Base-by-base conservation (phyloP, 2,797 vertebrate genomes). In the Hydrophis major region DNA sequence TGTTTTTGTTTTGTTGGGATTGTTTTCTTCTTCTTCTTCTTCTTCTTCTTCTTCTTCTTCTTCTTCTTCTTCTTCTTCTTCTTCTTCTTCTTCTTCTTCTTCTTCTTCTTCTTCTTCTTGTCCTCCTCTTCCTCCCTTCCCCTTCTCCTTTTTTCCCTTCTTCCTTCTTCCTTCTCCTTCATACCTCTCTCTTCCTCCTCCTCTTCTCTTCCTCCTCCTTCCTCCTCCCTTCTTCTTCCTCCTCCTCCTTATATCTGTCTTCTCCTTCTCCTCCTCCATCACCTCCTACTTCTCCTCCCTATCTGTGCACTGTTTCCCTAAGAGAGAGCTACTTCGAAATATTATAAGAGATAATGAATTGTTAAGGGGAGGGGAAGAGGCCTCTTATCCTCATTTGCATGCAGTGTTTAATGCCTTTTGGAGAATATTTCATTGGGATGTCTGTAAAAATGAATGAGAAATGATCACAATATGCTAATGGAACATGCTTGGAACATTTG, bases 301-400 rank as follows among this genome's bases (percentile, higher is more conserved):
- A 2, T 83, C 37, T 25, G 37, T 25, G 42, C 37, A 83, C 11
- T 47, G 2, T 50, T 10, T 92, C 87, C 93, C 94, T 91, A 95
- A 93, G 61, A 93, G 87, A 93, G 96, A 97, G 88, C 91, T 94
- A 95, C 95, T 97, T 95, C 96, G 94, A 95, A 97, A 97, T 96
- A 97, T 97, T 97, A 97, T 92, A 91, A 91, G 91, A 92, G 91
- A 96, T 97, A 97, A 98, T 97, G 96, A 97, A 97, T 97, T 97
- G 97, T 97, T 97, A 96, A 96, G 96, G 95, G 94, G 96, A 97
- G 37, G 12, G 96, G 4, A 94, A 95, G 94, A 95, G 92, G 95
- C 94, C 96, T 96, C 95, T 96, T 97, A 94, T 12, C 92, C 95
- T 97, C 93, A 97, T 97, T 97, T 97, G 95, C 97, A 98, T 97